Evolutionary conservation across 2,888 invertebrate genomes (phyloP), one percentile per base, ranked within the genome.

Genomic region (Deilephila porcellus): DNA sequence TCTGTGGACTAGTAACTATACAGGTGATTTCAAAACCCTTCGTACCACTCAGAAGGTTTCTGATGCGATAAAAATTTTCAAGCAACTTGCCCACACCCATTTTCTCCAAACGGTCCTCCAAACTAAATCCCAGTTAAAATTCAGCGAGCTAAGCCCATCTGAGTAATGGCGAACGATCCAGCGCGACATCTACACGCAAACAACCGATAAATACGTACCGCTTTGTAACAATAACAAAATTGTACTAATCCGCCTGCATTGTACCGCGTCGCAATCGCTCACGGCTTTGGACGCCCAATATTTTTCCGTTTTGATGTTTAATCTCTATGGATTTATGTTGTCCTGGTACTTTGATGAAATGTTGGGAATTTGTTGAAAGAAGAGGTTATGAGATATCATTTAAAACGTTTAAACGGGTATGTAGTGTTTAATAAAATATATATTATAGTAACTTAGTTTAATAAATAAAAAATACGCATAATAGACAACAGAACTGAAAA

Each of bases 41-140:
- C 32, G 0, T 32, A 32, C 5, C 32, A 5, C 0, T 32, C 32
- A 32, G 32, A 32, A 3, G 5, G 1, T 5, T 32, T 32, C 3
- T 32, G n/a, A n/a, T n/a, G n/a, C n/a, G n/a, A n/a, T n/a, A n/a
- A n/a, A 25, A 25, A 25, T 25, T 56, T 4, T 5, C 56, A 56
- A n/a, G 56, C 5, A 1, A 56, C 19, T 56, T n/a, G 56, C n/a
- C 56, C 1, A 56, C 19, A n/a, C n/a, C 17, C 19, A 17, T 19
- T 17, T 3, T n/a, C n/a, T 7, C n/a, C 34, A 37, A 62, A 52
- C 52, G 52, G 56, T 20, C 81, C 78, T 73, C 74, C 56, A 79
- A 76, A 86, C 86, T 84, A 88, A 91, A 88, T 85, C 89, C 89
- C 88, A 84, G 91, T 92, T 92, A 91, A 92, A 93, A 91, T 91